Conservation (phyloP, 2,797 vertebrate species). For the Syndactyla subalaris region DNA sequence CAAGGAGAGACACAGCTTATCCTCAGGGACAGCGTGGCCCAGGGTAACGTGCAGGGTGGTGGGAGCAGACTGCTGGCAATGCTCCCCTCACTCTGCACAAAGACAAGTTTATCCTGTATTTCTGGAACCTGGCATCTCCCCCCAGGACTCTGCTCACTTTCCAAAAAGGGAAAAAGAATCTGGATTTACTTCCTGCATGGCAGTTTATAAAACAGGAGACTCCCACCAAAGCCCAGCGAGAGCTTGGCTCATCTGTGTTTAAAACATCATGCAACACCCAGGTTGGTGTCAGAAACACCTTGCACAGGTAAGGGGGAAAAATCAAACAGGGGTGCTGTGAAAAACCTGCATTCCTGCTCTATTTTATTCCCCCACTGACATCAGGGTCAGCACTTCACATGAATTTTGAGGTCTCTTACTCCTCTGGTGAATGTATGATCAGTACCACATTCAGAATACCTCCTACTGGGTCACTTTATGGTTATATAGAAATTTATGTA, state of each 20-base stretch:
- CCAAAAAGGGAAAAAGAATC: neutral
- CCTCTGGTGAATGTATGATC: neutral
- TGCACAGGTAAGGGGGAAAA: neutral
- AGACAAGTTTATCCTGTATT: neutral
- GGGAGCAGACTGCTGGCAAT: neutral
- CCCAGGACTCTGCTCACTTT: neutral
- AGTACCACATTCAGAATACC: neutral
- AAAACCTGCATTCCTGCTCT: neutral
- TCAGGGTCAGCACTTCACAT: neutral
- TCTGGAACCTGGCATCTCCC: neutral
- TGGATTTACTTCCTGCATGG: neutral
- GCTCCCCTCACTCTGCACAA: neutral
- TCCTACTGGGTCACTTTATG: neutral
- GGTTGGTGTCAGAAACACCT: neutral
- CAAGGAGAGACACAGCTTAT: neutral
- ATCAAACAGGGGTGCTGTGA: neutral
- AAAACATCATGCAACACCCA: neutral
- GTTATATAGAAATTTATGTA: neutral
- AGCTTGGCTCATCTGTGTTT: neutral
- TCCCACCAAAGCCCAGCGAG: neutral
- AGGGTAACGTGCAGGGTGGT: rapidly evolving
- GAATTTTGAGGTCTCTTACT: neutral
- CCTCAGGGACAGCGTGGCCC: neutral
- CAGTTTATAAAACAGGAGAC: neutral
- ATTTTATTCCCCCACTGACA: neutral